Base-by-base conservation (phyloP, 2,888 invertebrate species). In the Aethes cnicana region DNA sequence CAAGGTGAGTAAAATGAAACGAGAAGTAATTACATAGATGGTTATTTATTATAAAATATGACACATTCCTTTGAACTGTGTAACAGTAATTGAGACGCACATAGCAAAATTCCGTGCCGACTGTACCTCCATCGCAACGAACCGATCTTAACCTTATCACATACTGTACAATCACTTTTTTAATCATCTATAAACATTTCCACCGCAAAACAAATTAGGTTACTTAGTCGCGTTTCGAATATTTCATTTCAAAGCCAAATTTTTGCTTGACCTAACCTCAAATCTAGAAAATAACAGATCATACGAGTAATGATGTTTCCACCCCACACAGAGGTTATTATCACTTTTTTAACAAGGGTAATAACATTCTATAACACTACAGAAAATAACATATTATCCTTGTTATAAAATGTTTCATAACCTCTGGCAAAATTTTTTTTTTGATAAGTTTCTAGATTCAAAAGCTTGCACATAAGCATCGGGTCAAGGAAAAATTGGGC, bases 21-120 rank as follows among this genome's bases (percentile, higher is more conserved):
- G 28, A 58, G 55, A 47, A 23, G 63, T 71, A 64, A 76, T 81
- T 88, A 89, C 89, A 89, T 87, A 88, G 83, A 89, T 85, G 88
- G 84, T 89, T 89, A 89, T 89, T 89, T 89, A 89, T 84, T 89
- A 89, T 89, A 89, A 89, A 89, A 89, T 89, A 88, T 89, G 88
- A 88, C 89, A 89, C 89, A 87, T 87, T 87, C 87, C 77, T 85
- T 86, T 87, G 84, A 86, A 86, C 86, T 79, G 87, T 84, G 82
- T 84, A 80, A 85, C 85, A 85, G 80, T 84, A 82, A 79, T 83
- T 81, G 80, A 85, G 77, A 88, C 81, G 87, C 86, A 72, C 72
- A 83, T 84, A 85, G 88, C 88, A 79, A 84, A 84, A 80, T 75
- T 77, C 69, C 72, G 60, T 62, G 63, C 69, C 76, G 57, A 63